Percentiles rank a stretch among this genome's conserved stretches.
phyloP scores from a whole-genome alignment of 2,797 vertebrate genomes.

The Sebastolobus alascanus region DNA sequence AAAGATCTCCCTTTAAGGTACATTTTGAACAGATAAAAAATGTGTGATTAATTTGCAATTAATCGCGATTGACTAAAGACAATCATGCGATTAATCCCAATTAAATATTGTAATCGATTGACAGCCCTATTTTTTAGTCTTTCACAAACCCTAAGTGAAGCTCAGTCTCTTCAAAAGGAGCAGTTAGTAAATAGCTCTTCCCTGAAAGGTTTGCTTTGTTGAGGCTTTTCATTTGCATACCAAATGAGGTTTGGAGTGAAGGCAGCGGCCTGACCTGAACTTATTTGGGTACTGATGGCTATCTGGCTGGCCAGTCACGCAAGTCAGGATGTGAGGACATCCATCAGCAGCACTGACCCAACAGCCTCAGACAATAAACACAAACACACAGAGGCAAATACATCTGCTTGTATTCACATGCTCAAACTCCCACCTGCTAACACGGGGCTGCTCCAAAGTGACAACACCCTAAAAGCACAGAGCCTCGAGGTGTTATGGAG shows the following conservation, averaged over 20 bases:
- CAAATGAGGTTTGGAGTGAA: conserved; percentile 85
- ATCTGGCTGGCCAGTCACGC: conserved; percentile 84
- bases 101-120: too few species aligned
- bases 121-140: not conserved
- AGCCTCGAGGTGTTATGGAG: not conserved
- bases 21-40: too few species aligned
- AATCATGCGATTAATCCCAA: too few species aligned
- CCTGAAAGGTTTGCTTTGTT: conserved; percentile 87
- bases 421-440: conserved; percentile 16
- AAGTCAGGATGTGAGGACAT: conserved; percentile 75
- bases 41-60: too few species aligned
- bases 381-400: conserved; percentile 45
- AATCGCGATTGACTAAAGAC: too few species aligned
- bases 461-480: not conserved
- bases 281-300: conserved; percentile 89
- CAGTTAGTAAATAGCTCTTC: conserved; percentile 65
- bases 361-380: conserved; percentile 46
- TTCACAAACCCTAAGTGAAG: conserved; percentile 30
- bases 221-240: conserved; percentile 84
- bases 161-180: conserved; percentile 51
- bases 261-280: conserved; percentile 76
- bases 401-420: conserved; percentile 13
- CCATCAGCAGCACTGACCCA: conserved; percentile 60
- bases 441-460: not conserved
- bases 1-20: too few species aligned